Base-by-base conservation (phyloP, 2,113 vertebrate genomes). In the human (Homo sapiens) region DNA sequence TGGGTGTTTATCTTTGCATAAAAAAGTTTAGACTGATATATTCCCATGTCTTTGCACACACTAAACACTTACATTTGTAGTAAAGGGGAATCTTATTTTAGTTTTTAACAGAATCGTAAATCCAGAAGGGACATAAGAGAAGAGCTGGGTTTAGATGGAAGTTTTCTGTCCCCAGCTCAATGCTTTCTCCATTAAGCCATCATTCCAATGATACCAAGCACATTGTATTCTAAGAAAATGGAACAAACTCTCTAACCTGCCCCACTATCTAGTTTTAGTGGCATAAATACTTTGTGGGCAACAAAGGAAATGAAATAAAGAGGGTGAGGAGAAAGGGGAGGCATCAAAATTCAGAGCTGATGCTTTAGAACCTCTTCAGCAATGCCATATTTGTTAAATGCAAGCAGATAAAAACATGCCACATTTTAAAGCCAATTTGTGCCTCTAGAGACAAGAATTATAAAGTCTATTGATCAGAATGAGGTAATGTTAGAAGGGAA, bases 311-410 rank as follows among this genome's bases (percentile, higher is more conserved):
- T 45, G 18, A 97, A 5, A 1, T 45, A 23, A 61, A 14, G 1
- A 20, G 8, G 3, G 7, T n/a, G 1, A n/a, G 17, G 8, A 86
- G 13, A 14, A 43, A 27, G 14, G 3, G 3, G 16, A 57, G 9
- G 1, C 43, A 8, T 70, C n/a, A 80, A 66, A 70, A 3, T 40
- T 45, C 10, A 75, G 48, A 73, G 12, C 1, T 79, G 32, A 14
- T 50, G 8, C 79, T 92, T 97, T 61, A 20, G 25, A 43, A 50
- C 6, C 5, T 40, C 6, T 22, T 92, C 30, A 78, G 3, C 8
- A 18, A 88, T 40, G 1, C 48, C 30, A 50, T n/a, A 76, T 64
- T 70, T 80, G 8, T 82, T 35, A 83, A 86, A 50, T 70, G 25
- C 90, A 92, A 93, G 13, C 43, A 8, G 45, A 0, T 12, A 83